Conservation (phyloP, 2,888 invertebrate species). For the Mythimna ferrago region DNA sequence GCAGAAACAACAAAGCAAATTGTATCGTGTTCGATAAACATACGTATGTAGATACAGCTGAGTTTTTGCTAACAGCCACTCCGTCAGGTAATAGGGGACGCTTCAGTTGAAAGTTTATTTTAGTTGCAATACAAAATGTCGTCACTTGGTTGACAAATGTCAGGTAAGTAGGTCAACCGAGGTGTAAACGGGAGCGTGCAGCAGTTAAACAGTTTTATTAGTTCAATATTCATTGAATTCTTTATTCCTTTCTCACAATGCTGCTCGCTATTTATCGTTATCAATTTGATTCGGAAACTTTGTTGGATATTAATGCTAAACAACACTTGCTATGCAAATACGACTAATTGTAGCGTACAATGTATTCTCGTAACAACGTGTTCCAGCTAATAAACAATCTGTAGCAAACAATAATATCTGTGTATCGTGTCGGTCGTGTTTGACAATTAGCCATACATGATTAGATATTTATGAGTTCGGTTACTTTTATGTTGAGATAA, state of each 20-base stretch:
- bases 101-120: conserved; percentile 65
- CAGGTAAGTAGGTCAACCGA: conserved; percentile 80
- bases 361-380: conserved; percentile 15
- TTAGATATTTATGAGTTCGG: conserved; percentile 28
- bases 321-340: conserved; percentile 21
- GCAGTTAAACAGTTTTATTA: conserved; percentile 76
- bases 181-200: conserved; percentile 74
- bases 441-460: not conserved
- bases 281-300: conserved; percentile 3
- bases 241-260: conserved; percentile 30
- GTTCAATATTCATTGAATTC: conserved; percentile 67
- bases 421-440: conserved; percentile 2
- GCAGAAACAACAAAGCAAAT: not conserved
- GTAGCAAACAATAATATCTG: conserved; percentile 21
- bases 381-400: conserved; percentile 15
- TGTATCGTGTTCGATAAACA: not conserved
- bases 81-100: conserved; percentile 39
- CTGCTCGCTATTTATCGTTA: conserved; percentile 5
- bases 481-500: conserved; percentile 3
- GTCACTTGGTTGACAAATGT: conserved; percentile 77
- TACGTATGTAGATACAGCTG: not conserved
- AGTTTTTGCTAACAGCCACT: conserved; percentile 34
- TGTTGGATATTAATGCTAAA: conserved; percentile 18
- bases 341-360: conserved; percentile 2
- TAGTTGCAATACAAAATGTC: conserved; percentile 75